Conservation (phyloP, 1,140 invertebrate species). For the Bombyx mandarina region DNA sequence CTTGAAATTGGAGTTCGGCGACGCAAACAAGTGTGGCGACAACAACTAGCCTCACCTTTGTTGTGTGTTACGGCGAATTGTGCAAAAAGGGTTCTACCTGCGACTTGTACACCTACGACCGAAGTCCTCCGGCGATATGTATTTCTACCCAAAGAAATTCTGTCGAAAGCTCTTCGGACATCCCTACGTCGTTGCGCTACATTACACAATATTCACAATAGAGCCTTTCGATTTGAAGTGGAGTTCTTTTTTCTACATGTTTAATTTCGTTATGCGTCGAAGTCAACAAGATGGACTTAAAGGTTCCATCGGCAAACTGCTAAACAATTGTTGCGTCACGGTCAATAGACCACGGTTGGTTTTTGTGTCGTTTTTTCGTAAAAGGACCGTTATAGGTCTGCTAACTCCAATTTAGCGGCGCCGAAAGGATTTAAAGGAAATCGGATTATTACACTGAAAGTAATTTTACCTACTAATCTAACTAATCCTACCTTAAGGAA, state of each 20-base stretch:
- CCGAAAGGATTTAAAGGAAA: constrained; percentile 32
- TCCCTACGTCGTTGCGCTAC: constrained; percentile 44
- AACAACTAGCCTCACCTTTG: constrained; percentile 30
- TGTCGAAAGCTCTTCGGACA: constrained; percentile 23
- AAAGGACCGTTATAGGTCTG: constrained; percentile 33
- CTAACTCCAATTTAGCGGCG: constrained; percentile 27
- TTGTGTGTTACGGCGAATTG: constrained; percentile 55
- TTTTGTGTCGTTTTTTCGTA: constrained; percentile 44
- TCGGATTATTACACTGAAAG: constrained; percentile 17
- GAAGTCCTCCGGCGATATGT: constrained; percentile 19
- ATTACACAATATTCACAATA: constrained; percentile 68
- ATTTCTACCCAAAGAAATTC: constrained; percentile 3
- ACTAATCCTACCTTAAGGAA: too few species aligned
- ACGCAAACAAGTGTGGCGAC: constrained; percentile 57
- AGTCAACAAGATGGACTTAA: constrained; percentile 66
- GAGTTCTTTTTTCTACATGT: constrained; percentile 53
- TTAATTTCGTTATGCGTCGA: constrained; percentile 53
- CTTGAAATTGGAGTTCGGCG: constrained; percentile 61
- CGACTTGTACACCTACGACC: constrained; percentile 24
- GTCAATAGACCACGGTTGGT: constrained; percentile 57
- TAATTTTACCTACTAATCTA: too few species aligned
- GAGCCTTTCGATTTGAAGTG: constrained; percentile 57
- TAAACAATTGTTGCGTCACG: constrained; percentile 68
- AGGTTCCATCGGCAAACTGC: constrained; percentile 52
- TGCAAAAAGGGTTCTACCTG: constrained; percentile 68